Percentiles rank a stretch among this genome's conserved stretches.
Conservation (phyloP, 2,888 invertebrate genomes). For the Lycophotia porphyrea region DNA sequence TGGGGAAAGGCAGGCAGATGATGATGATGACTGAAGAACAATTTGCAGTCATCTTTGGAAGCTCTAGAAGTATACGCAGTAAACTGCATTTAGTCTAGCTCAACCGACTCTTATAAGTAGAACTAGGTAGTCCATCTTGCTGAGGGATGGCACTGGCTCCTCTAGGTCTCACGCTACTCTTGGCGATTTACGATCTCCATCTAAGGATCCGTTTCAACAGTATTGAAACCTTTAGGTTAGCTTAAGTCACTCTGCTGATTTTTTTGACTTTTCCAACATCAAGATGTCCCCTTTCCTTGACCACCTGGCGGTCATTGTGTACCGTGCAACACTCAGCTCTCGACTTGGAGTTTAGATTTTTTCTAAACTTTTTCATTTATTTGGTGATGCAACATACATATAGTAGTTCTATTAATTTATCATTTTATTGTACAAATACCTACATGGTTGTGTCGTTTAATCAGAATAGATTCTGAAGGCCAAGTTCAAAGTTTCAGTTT, state of each 20-base stretch:
- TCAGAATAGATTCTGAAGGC: conserved; percentile 28
- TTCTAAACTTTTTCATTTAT: conserved; percentile 8
- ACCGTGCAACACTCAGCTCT: not conserved
- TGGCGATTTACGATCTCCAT: not conserved
- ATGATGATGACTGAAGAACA: not conserved
- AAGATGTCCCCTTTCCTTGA: not conserved
- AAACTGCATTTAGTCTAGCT: not conserved
- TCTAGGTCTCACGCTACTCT: not conserved
- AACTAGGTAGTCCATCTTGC: not conserved
- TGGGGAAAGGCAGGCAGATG: not conserved
- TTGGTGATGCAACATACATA: not conserved
- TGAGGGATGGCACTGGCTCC: not conserved
- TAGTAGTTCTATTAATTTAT: conserved; percentile 25
- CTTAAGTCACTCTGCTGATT: not conserved
- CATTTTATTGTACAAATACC: conserved; percentile 32
- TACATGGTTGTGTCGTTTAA: conserved; percentile 36
- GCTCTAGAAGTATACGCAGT: not conserved
- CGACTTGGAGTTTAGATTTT: not conserved
- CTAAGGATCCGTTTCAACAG: not conserved
- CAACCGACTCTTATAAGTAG: not conserved
- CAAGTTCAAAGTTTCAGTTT: conserved; percentile 36
- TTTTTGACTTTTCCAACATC: not conserved
- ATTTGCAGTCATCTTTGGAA: not conserved
- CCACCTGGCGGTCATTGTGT: not conserved
- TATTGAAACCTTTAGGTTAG: no score